These are phyloP conservation scores for Halocynthia roretzi DNA, from an alignment of 23 tunicate species.

Conservation along the genomic window DNA sequence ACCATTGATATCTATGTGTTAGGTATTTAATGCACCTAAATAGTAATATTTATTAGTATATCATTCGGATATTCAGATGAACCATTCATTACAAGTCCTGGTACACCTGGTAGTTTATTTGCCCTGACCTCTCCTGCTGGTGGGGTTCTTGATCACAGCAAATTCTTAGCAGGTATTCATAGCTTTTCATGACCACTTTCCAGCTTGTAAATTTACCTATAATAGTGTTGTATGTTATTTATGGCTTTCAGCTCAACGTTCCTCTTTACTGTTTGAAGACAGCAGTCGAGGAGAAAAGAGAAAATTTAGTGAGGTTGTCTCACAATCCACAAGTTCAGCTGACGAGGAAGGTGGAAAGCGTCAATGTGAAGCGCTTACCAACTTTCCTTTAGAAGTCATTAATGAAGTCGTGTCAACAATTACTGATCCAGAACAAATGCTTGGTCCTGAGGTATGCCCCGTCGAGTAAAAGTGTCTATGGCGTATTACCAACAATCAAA, in stretches of 20 bases:
- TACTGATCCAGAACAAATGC: slow-evolving; percentile 81
- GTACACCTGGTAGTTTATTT: slow-evolving; percentile 75
- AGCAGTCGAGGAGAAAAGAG: slow-evolving; percentile 34
- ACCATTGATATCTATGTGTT: neutral
- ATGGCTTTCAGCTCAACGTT: neutral
- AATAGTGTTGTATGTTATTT: neutral
- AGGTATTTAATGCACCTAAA: too few species aligned
- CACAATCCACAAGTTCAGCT: slow-evolving; percentile 8
- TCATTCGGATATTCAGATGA: slow-evolving; percentile 1
- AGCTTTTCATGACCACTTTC: neutral
- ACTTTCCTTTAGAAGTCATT: slow-evolving; percentile 63
- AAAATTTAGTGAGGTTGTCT: slow-evolving; percentile 18
- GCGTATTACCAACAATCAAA: neutral
- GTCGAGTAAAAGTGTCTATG: neutral
- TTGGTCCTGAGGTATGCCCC: slow-evolving; percentile 62
- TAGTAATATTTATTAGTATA: neutral
- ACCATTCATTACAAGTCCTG: slow-evolving; percentile 62
- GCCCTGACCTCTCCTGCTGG: slow-evolving; percentile 75
- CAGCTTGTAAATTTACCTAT: neutral
- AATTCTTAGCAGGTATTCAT: neutral
- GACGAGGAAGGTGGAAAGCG: slow-evolving; percentile 8
- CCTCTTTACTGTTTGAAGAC: slow-evolving; percentile 5
- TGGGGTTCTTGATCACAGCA: slow-evolving; percentile 13
- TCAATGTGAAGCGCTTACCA: slow-evolving; percentile 24
- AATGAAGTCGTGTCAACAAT: slow-evolving; percentile 77